Percentiles rank a stretch among this genome's conserved stretches.
Conservation (phyloP, 2,888 invertebrate species). For the Leptopilina drosophilae region DNA sequence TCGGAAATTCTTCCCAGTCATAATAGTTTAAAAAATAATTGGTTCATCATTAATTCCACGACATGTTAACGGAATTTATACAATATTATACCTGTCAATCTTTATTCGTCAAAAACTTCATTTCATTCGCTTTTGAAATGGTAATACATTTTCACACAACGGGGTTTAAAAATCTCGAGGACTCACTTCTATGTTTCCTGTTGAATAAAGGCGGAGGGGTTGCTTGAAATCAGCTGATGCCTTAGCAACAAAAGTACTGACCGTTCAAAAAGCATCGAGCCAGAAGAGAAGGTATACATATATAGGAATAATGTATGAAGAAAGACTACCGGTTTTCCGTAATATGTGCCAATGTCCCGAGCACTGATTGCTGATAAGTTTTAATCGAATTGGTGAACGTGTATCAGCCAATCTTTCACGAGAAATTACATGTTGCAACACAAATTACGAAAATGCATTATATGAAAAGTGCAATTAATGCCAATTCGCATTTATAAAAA, state of each 20-base stretch:
- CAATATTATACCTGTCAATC: too few relatives aligned
- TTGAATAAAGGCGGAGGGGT: slow-evolving; percentile 47
- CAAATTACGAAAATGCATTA: slow-evolving; percentile 30
- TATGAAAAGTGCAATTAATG: neutral
- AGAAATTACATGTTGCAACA: slow-evolving; percentile 3
- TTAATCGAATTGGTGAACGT: slow-evolving; percentile 19
- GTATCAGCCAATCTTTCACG: slow-evolving; percentile 5
- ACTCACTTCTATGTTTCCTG: neutral
- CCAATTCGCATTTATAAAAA: neutral
- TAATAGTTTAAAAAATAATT: too few relatives aligned
- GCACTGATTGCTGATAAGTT: slow-evolving; percentile 9
- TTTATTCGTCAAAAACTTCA: too few relatives aligned
- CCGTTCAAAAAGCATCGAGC: slow-evolving; percentile 66
- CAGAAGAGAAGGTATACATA: slow-evolving; percentile 35
- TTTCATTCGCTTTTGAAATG: neutral
- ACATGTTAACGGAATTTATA: too few relatives aligned
- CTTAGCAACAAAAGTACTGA: slow-evolving; percentile 74
- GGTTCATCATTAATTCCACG: too few relatives aligned
- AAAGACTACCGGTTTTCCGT: slow-evolving; percentile 50
- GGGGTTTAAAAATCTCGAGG: too few relatives aligned
- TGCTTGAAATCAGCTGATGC: slow-evolving; percentile 74
- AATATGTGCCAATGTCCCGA: slow-evolving; percentile 4
- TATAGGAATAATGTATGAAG: neutral
- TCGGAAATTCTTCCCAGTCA: too few relatives aligned
- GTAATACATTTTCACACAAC: neutral